Percentiles rank a stretch among this genome's conserved stretches.
phyloP scores from a whole-genome alignment of 2,888 invertebrate species.

The Diadromus collaris region DNA sequence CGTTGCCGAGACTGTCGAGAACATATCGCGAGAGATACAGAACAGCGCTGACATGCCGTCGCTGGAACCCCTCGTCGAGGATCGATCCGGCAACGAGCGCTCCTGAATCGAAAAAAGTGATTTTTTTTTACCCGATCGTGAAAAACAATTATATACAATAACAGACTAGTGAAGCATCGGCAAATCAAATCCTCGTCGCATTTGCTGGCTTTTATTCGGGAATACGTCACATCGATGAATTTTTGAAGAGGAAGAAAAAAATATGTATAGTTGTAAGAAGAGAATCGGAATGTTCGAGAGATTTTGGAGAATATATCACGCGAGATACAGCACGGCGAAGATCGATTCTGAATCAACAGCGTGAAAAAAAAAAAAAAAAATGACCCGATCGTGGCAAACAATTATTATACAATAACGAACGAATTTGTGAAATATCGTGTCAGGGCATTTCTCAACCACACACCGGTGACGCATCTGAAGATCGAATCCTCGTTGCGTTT shows the following conservation, averaged over 20 bases:
- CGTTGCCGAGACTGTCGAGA: slow-evolving; percentile 66
- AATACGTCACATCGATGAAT: too few species aligned
- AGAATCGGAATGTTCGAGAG: too few species aligned
- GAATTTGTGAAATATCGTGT: not conserved
- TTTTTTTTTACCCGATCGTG: slow-evolving; percentile 14
- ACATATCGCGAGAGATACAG: slow-evolving; percentile 69
- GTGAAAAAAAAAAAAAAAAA: too few species aligned
- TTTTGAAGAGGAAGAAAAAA: too few species aligned
- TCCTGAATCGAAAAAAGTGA: not conserved
- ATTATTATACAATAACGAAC: not conserved
- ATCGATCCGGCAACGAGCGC: slow-evolving; percentile 22
- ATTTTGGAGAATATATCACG: slow-evolving; percentile 69
- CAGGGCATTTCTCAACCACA: not conserved
- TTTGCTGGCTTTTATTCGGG: too few species aligned
- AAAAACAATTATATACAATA: not conserved
- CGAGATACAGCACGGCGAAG: not conserved
- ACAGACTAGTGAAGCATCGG: not conserved
- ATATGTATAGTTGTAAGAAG: too few species aligned
- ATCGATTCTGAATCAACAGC: not conserved
- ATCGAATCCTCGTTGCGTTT: not conserved
- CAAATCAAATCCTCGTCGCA: too few species aligned
- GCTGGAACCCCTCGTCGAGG: slow-evolving; percentile 64
- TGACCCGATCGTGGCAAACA: not conserved
- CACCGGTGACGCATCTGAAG: not conserved
- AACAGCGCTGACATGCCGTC: slow-evolving; percentile 69